A percentile compares a stretch with the other conserved stretches of the same genome.
These are phyloP conservation scores for Oscheius sp. DNA, from an alignment of 2,888 invertebrate genomes.

Conservation along the genomic window DNA sequence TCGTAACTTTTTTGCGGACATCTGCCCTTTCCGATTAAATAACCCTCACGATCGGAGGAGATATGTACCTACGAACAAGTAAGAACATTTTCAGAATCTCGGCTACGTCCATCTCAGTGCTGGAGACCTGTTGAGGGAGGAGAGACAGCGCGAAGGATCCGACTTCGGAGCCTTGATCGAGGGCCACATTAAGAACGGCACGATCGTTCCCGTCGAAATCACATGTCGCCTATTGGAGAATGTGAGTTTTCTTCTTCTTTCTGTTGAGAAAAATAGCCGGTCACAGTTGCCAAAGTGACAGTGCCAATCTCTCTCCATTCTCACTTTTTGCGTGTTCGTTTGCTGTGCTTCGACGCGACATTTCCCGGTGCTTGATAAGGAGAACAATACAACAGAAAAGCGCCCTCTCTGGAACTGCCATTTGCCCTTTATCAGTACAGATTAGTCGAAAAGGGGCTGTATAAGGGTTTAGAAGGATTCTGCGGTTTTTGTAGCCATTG, in stretches of 20 bases:
- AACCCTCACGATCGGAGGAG: no score
- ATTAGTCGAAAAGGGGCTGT: not conserved
- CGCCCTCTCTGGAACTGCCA: not conserved
- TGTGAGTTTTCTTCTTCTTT: conserved; percentile 75
- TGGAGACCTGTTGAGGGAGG: conserved; percentile 91
- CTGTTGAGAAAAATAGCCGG: not conserved
- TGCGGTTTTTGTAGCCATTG: not conserved
- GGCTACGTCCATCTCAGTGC: conserved; percentile 78
- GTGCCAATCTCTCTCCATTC: not conserved
- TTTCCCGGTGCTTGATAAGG: not conserved
- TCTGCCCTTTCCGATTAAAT: no score
- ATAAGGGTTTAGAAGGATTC: not conserved
- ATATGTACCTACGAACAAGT: no score
- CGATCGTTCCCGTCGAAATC: conserved; percentile 97
- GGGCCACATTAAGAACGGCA: conserved; percentile 88
- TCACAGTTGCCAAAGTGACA: not conserved
- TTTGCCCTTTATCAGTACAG: not conserved
- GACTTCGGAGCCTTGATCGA: conserved; percentile 85
- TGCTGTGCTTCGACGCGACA: not conserved
- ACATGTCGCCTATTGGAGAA: conserved; percentile 93
- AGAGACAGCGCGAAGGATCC: conserved; percentile 81
- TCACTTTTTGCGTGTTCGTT: not conserved
- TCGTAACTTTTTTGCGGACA: no score
- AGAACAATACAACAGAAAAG: not conserved
- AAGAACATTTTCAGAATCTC: conserved; percentile 74